phyloP scores from a whole-genome alignment of 2,888 invertebrate genomes.

The Thecophora atra region DNA sequence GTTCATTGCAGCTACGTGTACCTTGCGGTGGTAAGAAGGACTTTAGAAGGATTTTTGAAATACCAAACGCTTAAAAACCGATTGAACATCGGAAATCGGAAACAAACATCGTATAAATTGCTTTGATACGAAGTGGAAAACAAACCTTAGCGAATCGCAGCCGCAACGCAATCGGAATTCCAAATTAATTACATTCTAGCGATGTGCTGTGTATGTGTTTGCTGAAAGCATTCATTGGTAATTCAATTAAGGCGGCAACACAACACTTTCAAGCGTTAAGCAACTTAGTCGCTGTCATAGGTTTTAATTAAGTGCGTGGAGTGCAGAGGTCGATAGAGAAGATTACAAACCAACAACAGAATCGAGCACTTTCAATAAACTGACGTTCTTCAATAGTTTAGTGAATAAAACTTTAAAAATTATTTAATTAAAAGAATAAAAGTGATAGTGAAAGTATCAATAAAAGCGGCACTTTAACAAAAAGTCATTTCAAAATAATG shows the following conservation, averaged over 20 bases:
- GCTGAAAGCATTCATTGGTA: neutral
- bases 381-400: too few relatives aligned
- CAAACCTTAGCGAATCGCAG: conserved; percentile 2
- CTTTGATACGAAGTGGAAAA: conserved; percentile 1
- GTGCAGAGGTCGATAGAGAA: neutral
- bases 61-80: neutral
- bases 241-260: conserved; percentile 8
- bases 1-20: neutral
- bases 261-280: neutral
- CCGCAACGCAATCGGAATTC: conserved; percentile 11
- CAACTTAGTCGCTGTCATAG: neutral
- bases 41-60: neutral
- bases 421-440: neutral
- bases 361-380: too few relatives aligned
- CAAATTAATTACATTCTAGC: conserved; percentile 21
- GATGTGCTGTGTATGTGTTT: neutral
- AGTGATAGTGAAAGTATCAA: neutral
- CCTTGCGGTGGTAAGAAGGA: neutral
- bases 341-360: too few relatives aligned
- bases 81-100: conserved; percentile 26
- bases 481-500: too few relatives aligned
- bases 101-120: conserved; percentile 18
- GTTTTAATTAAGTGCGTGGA: conserved; percentile 1
- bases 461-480: too few relatives aligned
- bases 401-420: neutral